phyloP scores from a whole-genome alignment of 92 coral and sea anemone species.

The Blastomussa wellsi region DNA sequence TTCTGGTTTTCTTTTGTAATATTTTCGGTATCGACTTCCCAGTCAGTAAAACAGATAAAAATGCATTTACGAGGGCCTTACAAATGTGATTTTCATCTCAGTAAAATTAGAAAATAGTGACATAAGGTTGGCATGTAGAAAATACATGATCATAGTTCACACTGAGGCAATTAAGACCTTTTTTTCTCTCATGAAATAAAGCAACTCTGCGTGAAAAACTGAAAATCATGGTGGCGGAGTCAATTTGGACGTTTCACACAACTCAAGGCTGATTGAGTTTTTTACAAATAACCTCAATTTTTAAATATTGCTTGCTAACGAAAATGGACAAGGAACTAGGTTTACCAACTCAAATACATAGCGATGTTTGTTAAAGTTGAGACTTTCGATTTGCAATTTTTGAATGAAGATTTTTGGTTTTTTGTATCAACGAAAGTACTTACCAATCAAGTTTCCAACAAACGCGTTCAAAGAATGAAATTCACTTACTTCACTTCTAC shows the following conservation, averaged over 20 bases:
- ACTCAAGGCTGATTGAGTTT: neutral
- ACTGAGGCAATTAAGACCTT: neutral
- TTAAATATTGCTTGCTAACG: neutral
- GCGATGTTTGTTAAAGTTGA: neutral
- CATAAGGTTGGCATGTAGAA: neutral
- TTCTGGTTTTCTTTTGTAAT: neutral
- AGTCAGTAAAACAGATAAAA: neutral
- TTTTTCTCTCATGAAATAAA: neutral
- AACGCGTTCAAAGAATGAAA: neutral
- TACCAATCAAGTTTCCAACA: neutral
- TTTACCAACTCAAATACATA: neutral
- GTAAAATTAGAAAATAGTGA: neutral
- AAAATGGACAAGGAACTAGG: neutral
- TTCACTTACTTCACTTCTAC: neutral
- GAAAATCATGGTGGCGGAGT: neutral
- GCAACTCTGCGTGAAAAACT: neutral
- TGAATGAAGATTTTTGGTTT: neutral
- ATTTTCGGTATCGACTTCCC: neutral
- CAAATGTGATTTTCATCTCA: neutral
- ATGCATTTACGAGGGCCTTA: neutral
- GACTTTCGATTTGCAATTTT: neutral
- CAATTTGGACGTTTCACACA: neutral
- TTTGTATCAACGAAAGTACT: neutral
- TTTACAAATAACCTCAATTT: neutral
- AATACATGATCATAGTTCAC: neutral